A percentile compares a stretch with the other conserved stretches of the same genome.
Conservation (phyloP, 2,797 vertebrate species). For the Champsocephalus esox region DNA sequence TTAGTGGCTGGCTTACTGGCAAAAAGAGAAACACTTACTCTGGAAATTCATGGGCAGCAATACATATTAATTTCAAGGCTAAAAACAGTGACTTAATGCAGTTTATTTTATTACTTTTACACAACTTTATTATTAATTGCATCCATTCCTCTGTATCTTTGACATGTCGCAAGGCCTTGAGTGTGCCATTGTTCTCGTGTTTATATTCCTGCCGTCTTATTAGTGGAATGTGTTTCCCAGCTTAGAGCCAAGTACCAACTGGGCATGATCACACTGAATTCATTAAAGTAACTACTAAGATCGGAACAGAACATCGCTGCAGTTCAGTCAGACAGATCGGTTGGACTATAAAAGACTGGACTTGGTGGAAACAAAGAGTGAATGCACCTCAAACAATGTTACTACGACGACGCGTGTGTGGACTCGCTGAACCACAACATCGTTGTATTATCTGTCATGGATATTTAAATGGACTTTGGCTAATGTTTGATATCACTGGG, state of each 20-base stretch:
- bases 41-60: not conserved
- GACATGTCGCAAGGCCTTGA: too few relatives aligned
- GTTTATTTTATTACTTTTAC: not conserved
- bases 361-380: not conserved
- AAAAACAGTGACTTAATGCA: not conserved
- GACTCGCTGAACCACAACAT: not conserved
- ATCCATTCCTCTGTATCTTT: not conserved
- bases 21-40: constrained; percentile 16
- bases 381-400: not conserved
- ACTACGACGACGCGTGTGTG: not conserved
- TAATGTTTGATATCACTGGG: not conserved
- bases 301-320: not conserved
- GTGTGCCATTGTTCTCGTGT: not conserved
- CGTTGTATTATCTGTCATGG: not conserved
- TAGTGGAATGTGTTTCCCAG: too few relatives aligned
- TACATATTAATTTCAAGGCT: not conserved
- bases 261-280: not conserved
- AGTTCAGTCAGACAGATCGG: not conserved
- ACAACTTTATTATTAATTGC: not conserved
- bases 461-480: not conserved
- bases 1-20: not conserved
- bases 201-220: not conserved
- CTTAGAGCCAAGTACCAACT: not conserved
- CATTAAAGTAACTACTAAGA: not conserved
- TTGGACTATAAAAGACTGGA: not conserved